Evolutionary conservation across 2,888 invertebrate genomes (phyloP).

Genomic region (Eupithecia centaureata): DNA sequence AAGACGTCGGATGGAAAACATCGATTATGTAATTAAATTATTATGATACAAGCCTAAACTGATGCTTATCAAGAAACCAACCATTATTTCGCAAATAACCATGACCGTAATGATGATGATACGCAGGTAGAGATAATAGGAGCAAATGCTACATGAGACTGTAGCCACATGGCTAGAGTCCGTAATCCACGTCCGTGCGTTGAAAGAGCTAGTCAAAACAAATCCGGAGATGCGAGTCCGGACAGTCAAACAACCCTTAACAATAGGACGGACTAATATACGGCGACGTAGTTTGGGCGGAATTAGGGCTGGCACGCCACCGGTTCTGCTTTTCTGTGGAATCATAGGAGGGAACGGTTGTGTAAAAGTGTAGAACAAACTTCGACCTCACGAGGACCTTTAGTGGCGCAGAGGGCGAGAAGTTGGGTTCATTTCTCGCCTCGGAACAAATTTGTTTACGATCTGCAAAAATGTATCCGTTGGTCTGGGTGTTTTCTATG

Average conservation of each 20-base stretch:
- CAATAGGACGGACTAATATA: conserved; percentile 34
- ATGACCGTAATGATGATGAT: not conserved
- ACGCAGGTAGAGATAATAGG: not conserved
- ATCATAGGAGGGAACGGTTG: not conserved
- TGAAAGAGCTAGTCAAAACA: conserved; percentile 23
- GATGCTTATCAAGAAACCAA: too few species aligned
- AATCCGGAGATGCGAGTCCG: conserved; percentile 24
- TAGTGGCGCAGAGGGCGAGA: too few species aligned
- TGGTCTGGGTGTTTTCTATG: too few species aligned
- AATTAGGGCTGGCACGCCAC: conserved; percentile 22
- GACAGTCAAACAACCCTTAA: conserved; percentile 29
- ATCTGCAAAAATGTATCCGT: too few species aligned
- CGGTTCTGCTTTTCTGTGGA: not conserved
- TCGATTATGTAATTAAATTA: too few species aligned
- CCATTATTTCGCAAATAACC: not conserved
- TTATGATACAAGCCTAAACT: too few species aligned
- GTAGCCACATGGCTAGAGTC: too few species aligned
- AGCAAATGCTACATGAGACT: not conserved
- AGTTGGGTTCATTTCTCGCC: too few species aligned
- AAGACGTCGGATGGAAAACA: too few species aligned
- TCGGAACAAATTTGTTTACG: too few species aligned
- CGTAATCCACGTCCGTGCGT: not conserved
- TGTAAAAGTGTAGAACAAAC: not conserved
- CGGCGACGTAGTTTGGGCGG: conserved; percentile 25
- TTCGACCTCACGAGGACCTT: too few species aligned